phyloP scores from a whole-genome alignment of 92 coral and sea anemone genomes.

The Palythoa grandiflora region DNA sequence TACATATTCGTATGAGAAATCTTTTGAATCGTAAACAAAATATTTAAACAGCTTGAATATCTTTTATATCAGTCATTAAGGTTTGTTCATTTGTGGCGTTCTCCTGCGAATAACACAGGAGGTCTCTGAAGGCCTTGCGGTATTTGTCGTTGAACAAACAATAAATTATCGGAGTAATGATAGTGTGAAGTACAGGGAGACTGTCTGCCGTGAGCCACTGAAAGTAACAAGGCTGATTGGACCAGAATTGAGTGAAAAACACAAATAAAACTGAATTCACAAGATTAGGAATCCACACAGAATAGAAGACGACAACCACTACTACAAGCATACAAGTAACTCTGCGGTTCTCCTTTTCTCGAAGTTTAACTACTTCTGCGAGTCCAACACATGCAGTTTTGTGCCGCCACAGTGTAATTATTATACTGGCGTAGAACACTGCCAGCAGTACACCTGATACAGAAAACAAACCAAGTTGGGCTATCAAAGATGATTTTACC shows the following conservation, averaged over 20 bases:
- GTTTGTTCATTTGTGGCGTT: no score
- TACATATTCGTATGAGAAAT: no score
- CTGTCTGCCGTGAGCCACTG: conserved; percentile 1
- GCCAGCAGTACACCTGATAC: background rate
- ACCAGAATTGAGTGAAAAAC: background rate
- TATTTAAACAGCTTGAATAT: no score
- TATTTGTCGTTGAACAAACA: conserved; percentile 11
- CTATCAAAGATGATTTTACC: background rate
- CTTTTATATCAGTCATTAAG: no score
- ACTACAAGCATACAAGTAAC: conserved; percentile 26
- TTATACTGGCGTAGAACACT: conserved; percentile 14
- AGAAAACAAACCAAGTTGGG: conserved; percentile 3
- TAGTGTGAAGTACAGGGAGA: conserved; percentile 1
- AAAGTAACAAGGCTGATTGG: conserved; percentile 19
- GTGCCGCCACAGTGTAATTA: background rate
- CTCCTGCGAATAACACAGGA: conserved; percentile 3
- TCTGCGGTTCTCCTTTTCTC: conserved; percentile 26
- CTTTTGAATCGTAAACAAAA: no score
- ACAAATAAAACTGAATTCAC: background rate
- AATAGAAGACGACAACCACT: conserved; percentile 9
- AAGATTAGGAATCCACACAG: conserved; percentile 22
- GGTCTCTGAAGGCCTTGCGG: conserved; percentile 15
- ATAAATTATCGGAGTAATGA: conserved; percentile 14
- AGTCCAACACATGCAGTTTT: background rate
- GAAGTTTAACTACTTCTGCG: background rate